Evolutionary conservation across 2,797 vertebrate species (phyloP).

Genomic region (Lerista edwardsae): DNA sequence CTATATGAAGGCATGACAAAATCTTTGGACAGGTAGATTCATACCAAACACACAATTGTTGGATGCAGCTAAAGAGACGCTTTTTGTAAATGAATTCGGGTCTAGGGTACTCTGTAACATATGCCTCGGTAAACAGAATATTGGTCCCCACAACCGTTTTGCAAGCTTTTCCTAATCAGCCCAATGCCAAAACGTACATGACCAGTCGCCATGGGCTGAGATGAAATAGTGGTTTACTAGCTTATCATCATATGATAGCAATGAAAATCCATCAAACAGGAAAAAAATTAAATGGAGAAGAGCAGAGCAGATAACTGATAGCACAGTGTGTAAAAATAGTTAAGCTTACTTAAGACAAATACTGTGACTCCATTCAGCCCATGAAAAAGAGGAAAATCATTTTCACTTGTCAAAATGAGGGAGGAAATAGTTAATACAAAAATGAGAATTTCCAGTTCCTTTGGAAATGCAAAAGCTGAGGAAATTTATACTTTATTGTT

Average conservation of each 20-base stretch:
- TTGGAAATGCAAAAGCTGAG: conserved; percentile 21
- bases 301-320: not conserved
- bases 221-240: not conserved
- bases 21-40: not conserved
- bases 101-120: no score
- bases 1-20: not conserved
- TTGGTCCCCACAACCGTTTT: no score
- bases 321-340: not conserved
- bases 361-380: not conserved
- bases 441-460: not conserved
- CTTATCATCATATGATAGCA: not conserved
- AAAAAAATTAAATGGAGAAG: not conserved
- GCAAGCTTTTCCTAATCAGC: not conserved
- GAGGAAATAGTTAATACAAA: not conserved
- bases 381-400: not conserved
- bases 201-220: not conserved
- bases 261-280: not conserved
- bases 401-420: not conserved
- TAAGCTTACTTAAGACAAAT: not conserved
- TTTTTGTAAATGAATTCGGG: not conserved
- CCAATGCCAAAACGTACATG: not conserved
- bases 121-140: no score
- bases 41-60: not conserved
- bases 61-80: not conserved
- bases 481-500: conserved; percentile 17